A percentile compares a stretch with the other conserved stretches of the same genome.
These are phyloP conservation scores for Hetaerina titia DNA, from an alignment of 2,888 invertebrate genomes.

Conservation along the genomic window DNA sequence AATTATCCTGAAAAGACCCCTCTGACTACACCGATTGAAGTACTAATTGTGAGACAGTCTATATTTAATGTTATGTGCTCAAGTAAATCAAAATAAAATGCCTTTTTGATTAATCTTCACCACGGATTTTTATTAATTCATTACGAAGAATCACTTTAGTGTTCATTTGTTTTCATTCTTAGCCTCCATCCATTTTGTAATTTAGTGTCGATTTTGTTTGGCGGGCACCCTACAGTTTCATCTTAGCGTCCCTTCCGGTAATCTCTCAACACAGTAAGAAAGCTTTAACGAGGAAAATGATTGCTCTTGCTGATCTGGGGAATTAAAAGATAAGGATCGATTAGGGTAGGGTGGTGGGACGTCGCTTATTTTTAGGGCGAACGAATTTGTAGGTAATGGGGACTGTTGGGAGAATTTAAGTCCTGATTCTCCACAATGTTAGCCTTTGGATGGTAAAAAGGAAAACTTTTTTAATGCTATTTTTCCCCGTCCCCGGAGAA, in stretches of 20 bases:
- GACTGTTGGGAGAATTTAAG: not conserved
- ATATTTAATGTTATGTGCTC: no score
- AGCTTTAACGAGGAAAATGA: slow-evolving; percentile 33
- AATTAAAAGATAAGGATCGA: slow-evolving; percentile 56
- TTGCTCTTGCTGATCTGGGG: slow-evolving; percentile 9
- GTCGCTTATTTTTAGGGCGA: not conserved
- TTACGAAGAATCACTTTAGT: not conserved
- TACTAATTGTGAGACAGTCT: no score
- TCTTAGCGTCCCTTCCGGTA: not conserved
- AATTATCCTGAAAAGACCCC: no score
- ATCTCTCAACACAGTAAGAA: not conserved
- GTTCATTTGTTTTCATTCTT: not conserved
- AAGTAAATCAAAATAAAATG: no score
- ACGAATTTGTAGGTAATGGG: not conserved
- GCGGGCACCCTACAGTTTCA: not conserved
- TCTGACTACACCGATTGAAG: no score
- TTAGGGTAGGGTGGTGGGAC: not conserved
- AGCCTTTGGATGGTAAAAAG: not conserved
- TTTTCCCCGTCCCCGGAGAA: not conserved
- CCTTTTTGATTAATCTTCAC: not conserved
- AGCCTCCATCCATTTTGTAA: not conserved
- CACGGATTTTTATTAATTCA: not conserved
- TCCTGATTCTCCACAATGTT: not conserved
- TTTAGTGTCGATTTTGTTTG: not conserved
- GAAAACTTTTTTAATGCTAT: not conserved